These are phyloP conservation scores for Thaumatotibia leucotreta DNA, from an alignment of 1,140 invertebrate species.

Conservation along the genomic window DNA sequence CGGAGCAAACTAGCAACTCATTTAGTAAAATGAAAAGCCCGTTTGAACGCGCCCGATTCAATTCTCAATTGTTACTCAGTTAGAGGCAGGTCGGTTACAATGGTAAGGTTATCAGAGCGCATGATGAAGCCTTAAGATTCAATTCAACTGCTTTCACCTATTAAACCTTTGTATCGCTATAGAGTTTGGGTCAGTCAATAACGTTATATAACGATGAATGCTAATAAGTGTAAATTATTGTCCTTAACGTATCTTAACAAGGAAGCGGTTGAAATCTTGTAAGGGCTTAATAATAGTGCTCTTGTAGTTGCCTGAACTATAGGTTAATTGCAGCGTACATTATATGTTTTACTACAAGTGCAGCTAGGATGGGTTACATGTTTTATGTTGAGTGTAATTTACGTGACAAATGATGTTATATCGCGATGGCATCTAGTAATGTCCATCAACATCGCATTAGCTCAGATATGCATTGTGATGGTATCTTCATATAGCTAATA, in stretches of 20 bases:
- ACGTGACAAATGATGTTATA: constrained; percentile 9
- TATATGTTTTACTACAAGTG: not conserved
- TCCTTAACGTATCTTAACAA: constrained; percentile 26
- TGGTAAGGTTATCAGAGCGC: constrained; percentile 63
- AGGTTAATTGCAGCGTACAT: constrained; percentile 24
- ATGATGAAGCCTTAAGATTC: constrained; percentile 56
- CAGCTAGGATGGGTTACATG: not conserved
- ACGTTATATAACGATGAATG: constrained; percentile 33
- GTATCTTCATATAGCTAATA: not conserved
- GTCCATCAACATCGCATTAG: constrained; percentile 4
- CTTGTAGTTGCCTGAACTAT: constrained; percentile 19
- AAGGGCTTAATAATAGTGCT: constrained; percentile 18
- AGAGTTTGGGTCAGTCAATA: constrained; percentile 26
- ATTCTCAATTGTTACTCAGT: constrained; percentile 43
- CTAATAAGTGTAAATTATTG: constrained; percentile 35
- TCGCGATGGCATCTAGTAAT: not conserved
- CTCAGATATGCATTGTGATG: constrained; percentile 11
- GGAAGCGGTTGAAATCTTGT: constrained; percentile 26
- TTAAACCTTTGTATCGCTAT: constrained; percentile 38
- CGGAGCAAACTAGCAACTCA: constrained; percentile 47
- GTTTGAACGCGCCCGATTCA: constrained; percentile 47
- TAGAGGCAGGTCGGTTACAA: constrained; percentile 44
- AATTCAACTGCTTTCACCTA: constrained; percentile 59
- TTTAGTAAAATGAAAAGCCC: constrained; percentile 63
- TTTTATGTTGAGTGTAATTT: not conserved